phyloP scores from a whole-genome alignment of 2,797 vertebrate species.

The Tragopan temminckii region DNA sequence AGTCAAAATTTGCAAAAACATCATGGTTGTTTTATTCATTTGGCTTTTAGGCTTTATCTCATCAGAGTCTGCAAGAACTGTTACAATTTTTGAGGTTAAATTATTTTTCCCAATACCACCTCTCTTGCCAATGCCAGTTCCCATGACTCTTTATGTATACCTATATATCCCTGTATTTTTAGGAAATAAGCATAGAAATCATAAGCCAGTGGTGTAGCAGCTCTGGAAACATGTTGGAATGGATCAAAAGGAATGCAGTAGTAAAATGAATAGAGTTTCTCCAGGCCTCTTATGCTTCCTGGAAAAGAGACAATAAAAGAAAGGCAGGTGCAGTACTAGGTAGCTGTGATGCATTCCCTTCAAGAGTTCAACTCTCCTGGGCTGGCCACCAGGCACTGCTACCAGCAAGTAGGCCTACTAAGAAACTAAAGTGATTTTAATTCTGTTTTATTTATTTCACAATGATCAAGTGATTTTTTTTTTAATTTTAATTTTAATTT shows the following conservation, averaged over 20 bases:
- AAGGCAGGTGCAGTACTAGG: not conserved
- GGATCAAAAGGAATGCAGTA: not conserved
- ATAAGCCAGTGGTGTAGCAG: not conserved
- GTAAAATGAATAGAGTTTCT: not conserved
- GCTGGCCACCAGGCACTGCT: not conserved
- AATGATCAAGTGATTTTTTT: not conserved
- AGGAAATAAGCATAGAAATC: not conserved
- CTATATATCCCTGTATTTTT: not conserved
- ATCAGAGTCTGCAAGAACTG: not conserved
- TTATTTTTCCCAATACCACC: not conserved
- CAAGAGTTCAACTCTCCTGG: not conserved
- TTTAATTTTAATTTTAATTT: too few relatives aligned
- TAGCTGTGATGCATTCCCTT: not conserved
- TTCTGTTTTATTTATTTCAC: conserved; percentile 20
- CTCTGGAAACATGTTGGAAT: not conserved
- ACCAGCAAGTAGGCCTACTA: not conserved
- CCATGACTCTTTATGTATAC: not conserved
- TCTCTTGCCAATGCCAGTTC: not conserved
- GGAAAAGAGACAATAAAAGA: not conserved
- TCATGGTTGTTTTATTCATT: rapidly evolving
- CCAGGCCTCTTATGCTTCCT: not conserved
- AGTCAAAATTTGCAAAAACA: not conserved
- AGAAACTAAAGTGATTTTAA: not conserved
- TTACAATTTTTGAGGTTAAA: not conserved
- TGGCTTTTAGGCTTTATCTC: not conserved